A percentile compares a stretch with the other conserved stretches of the same genome.
Conservation (phyloP, 2,888 invertebrate species). For the Acanthosepion lycidas region DNA sequence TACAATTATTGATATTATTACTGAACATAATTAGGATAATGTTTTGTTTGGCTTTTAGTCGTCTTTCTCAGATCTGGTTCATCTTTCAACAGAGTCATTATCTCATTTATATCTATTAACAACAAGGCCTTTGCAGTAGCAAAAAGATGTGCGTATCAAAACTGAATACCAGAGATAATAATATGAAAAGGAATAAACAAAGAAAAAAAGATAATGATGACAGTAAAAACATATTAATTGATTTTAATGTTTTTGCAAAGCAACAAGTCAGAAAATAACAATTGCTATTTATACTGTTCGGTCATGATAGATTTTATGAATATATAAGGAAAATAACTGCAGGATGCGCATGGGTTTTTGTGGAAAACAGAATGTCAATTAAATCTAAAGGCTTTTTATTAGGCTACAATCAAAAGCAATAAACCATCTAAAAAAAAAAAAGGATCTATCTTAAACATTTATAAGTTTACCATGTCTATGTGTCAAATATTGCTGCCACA, state of each 20-base stretch:
- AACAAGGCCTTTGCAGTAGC: background rate
- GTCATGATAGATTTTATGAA: background rate
- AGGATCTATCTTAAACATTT: no score
- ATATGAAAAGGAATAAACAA: background rate
- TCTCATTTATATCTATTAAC: constrained; percentile 33
- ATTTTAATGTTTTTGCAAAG: background rate
- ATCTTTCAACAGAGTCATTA: background rate
- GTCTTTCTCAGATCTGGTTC: background rate
- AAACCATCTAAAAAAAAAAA: no score
- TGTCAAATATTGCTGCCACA: no score
- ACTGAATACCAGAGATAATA: background rate
- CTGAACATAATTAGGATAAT: background rate
- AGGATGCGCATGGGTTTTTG: background rate
- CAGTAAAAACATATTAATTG: background rate
- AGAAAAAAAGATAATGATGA: background rate
- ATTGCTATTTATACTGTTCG: background rate
- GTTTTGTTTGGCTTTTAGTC: background rate
- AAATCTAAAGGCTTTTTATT: background rate
- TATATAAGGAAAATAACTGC: background rate
- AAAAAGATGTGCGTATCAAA: background rate
- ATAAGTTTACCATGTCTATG: no score
- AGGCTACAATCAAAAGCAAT: background rate
- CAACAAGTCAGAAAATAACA: background rate
- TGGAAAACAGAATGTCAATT: background rate
- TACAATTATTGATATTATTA: constrained; percentile 20